Percentiles rank a stretch among this genome's conserved stretches.
Evolutionary conservation across 2,888 invertebrate species (phyloP).

Genomic region (Eledona agricola): DNA sequence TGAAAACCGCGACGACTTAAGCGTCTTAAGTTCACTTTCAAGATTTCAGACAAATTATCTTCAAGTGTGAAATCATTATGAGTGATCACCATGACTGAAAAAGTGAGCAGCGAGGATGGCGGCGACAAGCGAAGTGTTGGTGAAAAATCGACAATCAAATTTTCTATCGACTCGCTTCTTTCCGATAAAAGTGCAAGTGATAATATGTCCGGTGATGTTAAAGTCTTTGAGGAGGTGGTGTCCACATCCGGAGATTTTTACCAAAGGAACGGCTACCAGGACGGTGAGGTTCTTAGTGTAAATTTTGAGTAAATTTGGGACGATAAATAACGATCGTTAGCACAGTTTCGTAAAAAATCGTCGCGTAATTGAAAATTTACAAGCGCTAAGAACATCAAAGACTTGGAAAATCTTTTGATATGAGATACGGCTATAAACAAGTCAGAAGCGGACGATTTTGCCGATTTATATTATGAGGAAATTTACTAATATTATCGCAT

Average conservation of each 20-base stretch:
- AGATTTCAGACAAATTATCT: constrained; percentile 36
- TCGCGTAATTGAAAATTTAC: constrained; percentile 44
- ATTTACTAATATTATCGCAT: constrained; percentile 36
- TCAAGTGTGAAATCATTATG: constrained; percentile 27
- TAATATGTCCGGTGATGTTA: constrained; percentile 12
- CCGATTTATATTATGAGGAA: constrained; percentile 37
- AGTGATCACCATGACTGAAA: constrained; percentile 10
- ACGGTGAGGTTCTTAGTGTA: constrained; percentile 39
- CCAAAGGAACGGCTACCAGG: constrained; percentile 41
- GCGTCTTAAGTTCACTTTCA: constrained; percentile 38
- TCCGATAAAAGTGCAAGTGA: constrained; percentile 27
- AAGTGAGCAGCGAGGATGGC: constrained; percentile 16
- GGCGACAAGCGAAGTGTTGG: constrained; percentile 20
- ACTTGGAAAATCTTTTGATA: constrained; percentile 41
- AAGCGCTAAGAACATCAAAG: constrained; percentile 42
- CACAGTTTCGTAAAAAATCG: constrained; percentile 31
- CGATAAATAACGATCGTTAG: constrained; percentile 32
- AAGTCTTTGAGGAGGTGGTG: constrained; percentile 34
- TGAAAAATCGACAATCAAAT: constrained; percentile 49
- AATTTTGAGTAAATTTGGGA: constrained; percentile 9
- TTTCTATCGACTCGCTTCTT: constrained; percentile 54
- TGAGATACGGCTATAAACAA: constrained; percentile 43
- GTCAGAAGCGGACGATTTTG: constrained; percentile 37
- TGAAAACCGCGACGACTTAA: constrained; percentile 33
- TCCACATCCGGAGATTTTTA: constrained; percentile 42